Conservation (phyloP, 2,888 invertebrate genomes). For the Allolobophora icterica region DNA sequence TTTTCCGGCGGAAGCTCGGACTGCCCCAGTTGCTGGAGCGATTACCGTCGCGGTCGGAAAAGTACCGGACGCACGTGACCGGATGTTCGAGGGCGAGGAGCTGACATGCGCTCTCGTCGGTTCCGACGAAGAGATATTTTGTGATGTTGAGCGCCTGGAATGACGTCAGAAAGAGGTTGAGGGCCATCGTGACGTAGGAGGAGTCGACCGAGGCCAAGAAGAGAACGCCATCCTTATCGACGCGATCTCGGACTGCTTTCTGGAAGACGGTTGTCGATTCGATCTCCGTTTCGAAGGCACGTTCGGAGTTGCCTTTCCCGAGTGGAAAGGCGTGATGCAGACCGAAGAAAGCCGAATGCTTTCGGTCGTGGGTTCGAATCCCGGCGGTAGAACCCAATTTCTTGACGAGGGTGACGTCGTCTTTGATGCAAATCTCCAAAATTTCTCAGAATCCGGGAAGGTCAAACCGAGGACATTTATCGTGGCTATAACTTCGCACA, state of each 20-base stretch:
- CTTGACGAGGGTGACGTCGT: not conserved
- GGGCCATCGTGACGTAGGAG: conserved; percentile 35
- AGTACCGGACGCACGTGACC: conserved; percentile 31
- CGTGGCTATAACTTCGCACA: too few species aligned
- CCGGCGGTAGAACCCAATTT: too few species aligned
- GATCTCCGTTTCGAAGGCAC: not conserved
- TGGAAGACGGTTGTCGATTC: not conserved
- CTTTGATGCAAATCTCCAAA: too few species aligned
- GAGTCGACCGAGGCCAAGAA: conserved; percentile 34
- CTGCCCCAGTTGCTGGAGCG: conserved; percentile 30
- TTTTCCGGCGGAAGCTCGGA: conserved; percentile 36
- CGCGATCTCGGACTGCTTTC: not conserved
- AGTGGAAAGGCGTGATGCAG: not conserved
- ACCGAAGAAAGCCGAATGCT: not conserved
- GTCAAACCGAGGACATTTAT: too few species aligned
- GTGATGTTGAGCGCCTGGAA: conserved; percentile 32
- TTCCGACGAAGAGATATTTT: conserved; percentile 37
- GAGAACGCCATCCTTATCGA: not conserved
- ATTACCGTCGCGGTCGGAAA: not conserved
- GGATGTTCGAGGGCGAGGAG: not conserved
- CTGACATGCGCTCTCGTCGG: conserved; percentile 14
- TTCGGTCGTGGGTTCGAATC: not conserved
- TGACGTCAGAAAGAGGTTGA: conserved; percentile 37
- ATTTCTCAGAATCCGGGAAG: too few species aligned
- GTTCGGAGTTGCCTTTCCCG: not conserved